Base-by-base conservation (phyloP, 2,888 invertebrate species). In the Ornithoptera alexandrae region DNA sequence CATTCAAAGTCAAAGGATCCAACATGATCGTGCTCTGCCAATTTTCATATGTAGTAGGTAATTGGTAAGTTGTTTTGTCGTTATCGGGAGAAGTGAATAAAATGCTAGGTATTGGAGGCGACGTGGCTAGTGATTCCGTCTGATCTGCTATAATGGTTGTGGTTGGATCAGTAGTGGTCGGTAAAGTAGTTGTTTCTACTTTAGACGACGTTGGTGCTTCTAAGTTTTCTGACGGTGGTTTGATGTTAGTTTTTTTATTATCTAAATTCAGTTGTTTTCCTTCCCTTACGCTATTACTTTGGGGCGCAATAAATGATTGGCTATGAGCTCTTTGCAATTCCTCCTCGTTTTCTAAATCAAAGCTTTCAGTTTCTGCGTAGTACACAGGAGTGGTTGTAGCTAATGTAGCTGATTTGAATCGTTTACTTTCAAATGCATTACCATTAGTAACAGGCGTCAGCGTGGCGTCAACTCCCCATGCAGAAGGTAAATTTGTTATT, bases 1-100 rank as follows among this genome's bases (percentile, higher is more conserved):
- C 95, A 78, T 97, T 97, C 20, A 96, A 93, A 36, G 94, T 94
- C 46, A 95, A 92, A 0, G 97, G 96, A 82, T 96, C 95, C 1
- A 79, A 70, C 10, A 96, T 94, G 15, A 95, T 94, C 0, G 96
- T 95, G 63, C 95, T 95, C 68, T 94, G 94, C 95, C 95, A 95
- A 62, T 94, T 88, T 46, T 89, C 89, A 68, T 83, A 90, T 56
- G 85, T 87, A 58, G 83, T 91, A 1, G 90, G 84, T 90, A 92
- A 86, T 88, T 93, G 62, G 92, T 94, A 76, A 2, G 87, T 95
- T 2, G 92, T 84, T 70, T 85, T 90, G 1, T 89, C 89, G 62
- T 75, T 81, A 60, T 88, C 92, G 0, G 91, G 87, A 1, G 89
- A 88, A 46, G 92, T 92, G 70, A 90, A 92, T 61, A 86, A 75